Conservation (phyloP, 37 sponge, comb jelly and placozoan species). For the Lycopodina hypogea region DNA sequence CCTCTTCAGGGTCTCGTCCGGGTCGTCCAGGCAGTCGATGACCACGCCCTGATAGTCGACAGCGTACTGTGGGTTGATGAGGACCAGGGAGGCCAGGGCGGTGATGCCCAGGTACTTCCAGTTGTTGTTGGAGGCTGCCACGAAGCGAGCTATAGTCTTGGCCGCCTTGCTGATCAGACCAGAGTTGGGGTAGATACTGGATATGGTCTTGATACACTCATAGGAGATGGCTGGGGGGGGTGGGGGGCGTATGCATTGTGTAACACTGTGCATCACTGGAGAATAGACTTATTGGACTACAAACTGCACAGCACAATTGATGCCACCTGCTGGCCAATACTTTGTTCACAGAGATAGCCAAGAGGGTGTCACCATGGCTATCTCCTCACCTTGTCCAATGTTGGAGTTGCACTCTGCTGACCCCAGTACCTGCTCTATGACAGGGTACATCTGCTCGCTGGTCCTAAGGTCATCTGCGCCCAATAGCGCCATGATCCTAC, state of each 20-base stretch:
- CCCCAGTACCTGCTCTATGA: conserved; percentile 60
- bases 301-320: too few relatives aligned
- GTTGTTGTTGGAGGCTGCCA: conserved; percentile 74
- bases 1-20: conserved; percentile 89
- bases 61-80: conserved; percentile 70
- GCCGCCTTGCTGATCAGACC: conserved; percentile 68
- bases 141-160: conserved; percentile 57
- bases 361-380: too few relatives aligned
- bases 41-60: conserved; percentile 84
- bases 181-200: conserved; percentile 74
- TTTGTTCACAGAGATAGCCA: too few relatives aligned
- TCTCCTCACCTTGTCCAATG: conserved; percentile 79
- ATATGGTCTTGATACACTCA: conserved; percentile 80
- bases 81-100: conserved; percentile 68
- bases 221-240: conserved; percentile 71
- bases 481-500: conserved; percentile 67
- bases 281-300: too few relatives aligned
- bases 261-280: too few relatives aligned
- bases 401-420: conserved; percentile 78
- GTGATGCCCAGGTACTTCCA: conserved; percentile 85
- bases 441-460: conserved; percentile 78
- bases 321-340: too few relatives aligned
- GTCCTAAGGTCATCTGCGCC: conserved; percentile 76
- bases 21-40: conserved; percentile 91
- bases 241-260: not conserved